Evolutionary conservation across 2,888 invertebrate species (phyloP), one percentile per base, ranked within the genome.

Genomic region (Dryomyza anilis): DNA sequence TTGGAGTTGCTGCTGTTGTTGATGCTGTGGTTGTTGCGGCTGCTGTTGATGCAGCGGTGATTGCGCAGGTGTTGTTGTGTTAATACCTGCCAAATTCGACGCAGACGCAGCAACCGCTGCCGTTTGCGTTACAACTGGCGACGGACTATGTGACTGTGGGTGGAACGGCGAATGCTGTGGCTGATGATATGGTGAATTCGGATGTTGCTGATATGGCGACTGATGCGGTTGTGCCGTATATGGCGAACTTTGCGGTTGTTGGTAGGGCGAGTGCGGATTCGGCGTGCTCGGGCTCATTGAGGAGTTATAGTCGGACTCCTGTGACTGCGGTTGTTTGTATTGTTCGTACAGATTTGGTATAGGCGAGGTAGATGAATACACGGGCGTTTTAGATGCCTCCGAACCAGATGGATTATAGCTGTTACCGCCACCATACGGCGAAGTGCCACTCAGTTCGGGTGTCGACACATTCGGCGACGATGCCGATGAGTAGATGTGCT

Each of bases 401-500:
- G 81, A 81, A 0, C 81, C 81, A 3, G 82, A 78, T 1, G 81
- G 79, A 71, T 81, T 81, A 25, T 82, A 83, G 63, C 81, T 81
- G 52, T 81, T 80, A 0, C 78, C 78, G 1, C 81, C 82, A 1
- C 81, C 82, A 52, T 81, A 81, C 0, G 82, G 81, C 2, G 81
- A 80, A 1, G 79, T 82, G 8, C 80, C 80, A 64, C 79, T 81
- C 58, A 82, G 68, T 53, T 82, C 82, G 33, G 85, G 85, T n/a
- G 85, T 84, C 4, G 81, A 81, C 0, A 85, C 84, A 67, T 84
- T 85, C 1, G 87, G 85, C 1, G 87, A 85, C 2, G 85, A 85
- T 4, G 87, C 85, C 0, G 87, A 85, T 1, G 87, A 85, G 76
- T 89, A 88, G 58, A 88, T 86, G 68, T 88, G 87, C 29, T 86